phyloP scores from a whole-genome alignment of 2,797 vertebrate genomes.

The Phataginus tetradactyla region DNA sequence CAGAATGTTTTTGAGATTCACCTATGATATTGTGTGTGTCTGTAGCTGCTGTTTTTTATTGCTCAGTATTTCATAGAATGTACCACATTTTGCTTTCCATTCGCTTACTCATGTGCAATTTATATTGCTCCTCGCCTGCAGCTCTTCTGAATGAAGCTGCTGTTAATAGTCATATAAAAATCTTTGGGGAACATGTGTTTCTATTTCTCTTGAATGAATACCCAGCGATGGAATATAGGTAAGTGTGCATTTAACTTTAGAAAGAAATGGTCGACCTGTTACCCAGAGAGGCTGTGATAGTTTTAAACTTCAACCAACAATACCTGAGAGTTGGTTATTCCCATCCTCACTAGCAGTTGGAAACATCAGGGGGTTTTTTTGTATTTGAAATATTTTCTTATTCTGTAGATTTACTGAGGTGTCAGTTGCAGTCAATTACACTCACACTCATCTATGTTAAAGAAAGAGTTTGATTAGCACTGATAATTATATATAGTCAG shows the following conservation, averaged over 20 bases:
- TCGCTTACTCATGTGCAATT: neutral
- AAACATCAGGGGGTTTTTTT: neutral
- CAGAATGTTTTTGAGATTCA: neutral
- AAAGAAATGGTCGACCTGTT: neutral
- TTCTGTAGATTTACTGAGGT: conserved; percentile 4
- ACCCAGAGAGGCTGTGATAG: conserved; percentile 15
- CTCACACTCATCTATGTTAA: neutral
- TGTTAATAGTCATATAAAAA: conserved; percentile 35
- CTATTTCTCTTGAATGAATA: conserved; percentile 66
- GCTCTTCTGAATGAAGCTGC: conserved; percentile 43
- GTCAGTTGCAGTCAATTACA: neutral
- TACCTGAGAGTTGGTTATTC: neutral
- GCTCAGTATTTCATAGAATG: neutral
- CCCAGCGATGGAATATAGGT: neutral
- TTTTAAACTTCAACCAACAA: conserved; percentile 10
- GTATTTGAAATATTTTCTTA: conserved; percentile 40
- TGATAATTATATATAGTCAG: neutral
- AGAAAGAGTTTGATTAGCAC: conserved; percentile 5
- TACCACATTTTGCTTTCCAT: neutral
- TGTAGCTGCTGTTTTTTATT: neutral
- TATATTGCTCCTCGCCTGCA: neutral
- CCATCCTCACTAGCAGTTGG: neutral
- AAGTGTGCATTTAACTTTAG: conserved; percentile 39
- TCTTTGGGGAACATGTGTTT: conserved; percentile 51
- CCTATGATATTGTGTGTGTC: fast-evolving